A percentile compares a stretch with the other conserved stretches of the same genome.
Conservation (phyloP, 1,140 invertebrate genomes). For the Cydia splendana region DNA sequence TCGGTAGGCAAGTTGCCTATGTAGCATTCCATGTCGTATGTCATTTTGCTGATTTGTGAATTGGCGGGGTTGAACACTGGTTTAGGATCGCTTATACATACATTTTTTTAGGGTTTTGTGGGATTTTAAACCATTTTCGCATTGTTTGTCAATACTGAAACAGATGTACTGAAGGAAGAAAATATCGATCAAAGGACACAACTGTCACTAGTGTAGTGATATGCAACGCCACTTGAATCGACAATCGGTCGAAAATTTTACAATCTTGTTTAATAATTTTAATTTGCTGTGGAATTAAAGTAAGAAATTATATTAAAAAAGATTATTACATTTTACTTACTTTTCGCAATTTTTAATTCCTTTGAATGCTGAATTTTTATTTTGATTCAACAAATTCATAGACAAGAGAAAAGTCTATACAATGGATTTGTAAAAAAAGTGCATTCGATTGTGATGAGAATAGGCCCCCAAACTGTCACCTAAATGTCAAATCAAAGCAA, state of each 20-base stretch:
- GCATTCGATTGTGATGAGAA: too few relatives aligned
- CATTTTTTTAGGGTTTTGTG: not conserved
- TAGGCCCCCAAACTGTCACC: not conserved
- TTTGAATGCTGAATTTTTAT: too few relatives aligned
- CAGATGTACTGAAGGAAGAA: not conserved
- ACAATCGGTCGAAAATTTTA: slow-evolving; percentile 7
- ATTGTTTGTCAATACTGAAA: slow-evolving; percentile 23
- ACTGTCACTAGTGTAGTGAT: slow-evolving; percentile 10
- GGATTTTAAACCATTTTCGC: not conserved
- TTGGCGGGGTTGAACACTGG: not conserved
- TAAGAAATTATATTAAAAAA: not conserved
- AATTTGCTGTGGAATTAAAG: not conserved
- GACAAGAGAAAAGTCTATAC: slow-evolving; percentile 6
- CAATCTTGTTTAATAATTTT: not conserved
- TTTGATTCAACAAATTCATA: not conserved
- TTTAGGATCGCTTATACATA: not conserved
- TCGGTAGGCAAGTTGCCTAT: slow-evolving; percentile 50
- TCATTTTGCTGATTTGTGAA: slow-evolving; percentile 10
- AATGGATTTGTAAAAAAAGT: not conserved
- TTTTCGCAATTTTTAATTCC: too few relatives aligned
- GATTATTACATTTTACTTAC: too few relatives aligned
- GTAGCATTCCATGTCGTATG: not conserved
- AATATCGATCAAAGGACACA: slow-evolving; percentile 13
- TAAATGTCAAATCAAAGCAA: not conserved
- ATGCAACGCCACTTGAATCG: not conserved